Evolutionary conservation across 2,113 vertebrate genomes (phyloP).

Genomic region (Galeopterus variegatus): DNA sequence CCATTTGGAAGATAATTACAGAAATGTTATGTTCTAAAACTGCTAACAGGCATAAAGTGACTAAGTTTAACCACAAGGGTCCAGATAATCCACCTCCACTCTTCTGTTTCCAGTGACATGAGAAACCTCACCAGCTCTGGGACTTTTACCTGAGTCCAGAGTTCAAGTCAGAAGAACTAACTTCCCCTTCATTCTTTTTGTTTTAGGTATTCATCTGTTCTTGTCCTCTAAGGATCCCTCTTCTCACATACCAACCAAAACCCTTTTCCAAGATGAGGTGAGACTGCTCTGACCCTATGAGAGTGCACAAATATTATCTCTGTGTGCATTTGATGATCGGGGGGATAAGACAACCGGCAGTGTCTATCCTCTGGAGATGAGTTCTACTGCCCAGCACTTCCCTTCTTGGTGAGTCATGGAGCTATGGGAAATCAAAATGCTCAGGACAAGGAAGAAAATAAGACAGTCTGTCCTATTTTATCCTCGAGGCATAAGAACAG

Average conservation of each 20-base stretch:
- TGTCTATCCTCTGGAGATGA: background rate
- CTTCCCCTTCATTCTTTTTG: background rate
- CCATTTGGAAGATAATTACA: background rate
- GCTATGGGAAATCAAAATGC: background rate
- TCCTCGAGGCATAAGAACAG: background rate
- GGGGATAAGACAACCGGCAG: background rate
- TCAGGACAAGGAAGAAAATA: background rate
- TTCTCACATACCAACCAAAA: background rate
- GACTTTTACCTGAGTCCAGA: background rate
- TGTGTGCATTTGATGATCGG: rapidly evolving
- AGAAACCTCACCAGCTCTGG: background rate
- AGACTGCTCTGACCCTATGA: background rate
- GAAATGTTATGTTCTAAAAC: background rate
- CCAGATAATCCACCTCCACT: background rate
- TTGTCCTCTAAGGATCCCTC: background rate
- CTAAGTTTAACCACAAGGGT: background rate
- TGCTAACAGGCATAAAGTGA: background rate
- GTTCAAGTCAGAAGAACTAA: background rate
- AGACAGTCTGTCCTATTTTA: background rate
- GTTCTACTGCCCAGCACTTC: background rate
- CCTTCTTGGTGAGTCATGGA: background rate
- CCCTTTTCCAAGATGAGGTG: background rate
- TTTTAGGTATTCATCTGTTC: background rate
- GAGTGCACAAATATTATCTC: rapidly evolving
- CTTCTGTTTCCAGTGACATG: background rate